Conservation (phyloP, 2,797 vertebrate genomes). For the Centroberyx gerrardi region DNA sequence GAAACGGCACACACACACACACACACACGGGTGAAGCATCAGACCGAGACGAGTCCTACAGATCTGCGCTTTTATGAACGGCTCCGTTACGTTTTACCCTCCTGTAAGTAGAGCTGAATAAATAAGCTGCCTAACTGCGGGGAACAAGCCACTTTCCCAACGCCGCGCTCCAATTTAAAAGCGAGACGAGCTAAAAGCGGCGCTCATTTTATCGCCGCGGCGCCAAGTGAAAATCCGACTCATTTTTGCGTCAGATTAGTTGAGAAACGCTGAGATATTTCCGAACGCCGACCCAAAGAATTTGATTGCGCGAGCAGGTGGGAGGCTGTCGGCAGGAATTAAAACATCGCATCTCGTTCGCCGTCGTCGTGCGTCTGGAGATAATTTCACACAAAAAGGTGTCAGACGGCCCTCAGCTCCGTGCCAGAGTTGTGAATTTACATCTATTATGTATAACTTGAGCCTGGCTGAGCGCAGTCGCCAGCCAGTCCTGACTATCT, state of each 20-base stretch:
- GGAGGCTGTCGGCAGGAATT: constrained; percentile 27
- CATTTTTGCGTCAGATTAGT: constrained; percentile 4
- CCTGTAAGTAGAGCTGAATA: constrained; percentile 13
- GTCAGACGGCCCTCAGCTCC: constrained; percentile 34
- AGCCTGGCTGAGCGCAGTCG: constrained; percentile 43
- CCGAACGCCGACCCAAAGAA: neutral
- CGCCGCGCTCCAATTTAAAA: constrained; percentile 13
- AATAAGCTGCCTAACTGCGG: constrained; percentile 31
- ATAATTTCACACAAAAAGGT: constrained; percentile 47
- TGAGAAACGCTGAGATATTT: neutral
- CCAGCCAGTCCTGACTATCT: constrained; percentile 61
- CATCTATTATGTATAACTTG: constrained; percentile 71
- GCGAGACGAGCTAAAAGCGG: too few relatives aligned
- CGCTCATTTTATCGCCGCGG: neutral
- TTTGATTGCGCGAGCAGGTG: neutral
- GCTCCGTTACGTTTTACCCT: constrained; percentile 1
- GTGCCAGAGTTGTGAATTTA: constrained; percentile 55
- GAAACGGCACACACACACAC: too few relatives aligned
- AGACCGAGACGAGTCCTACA: constrained; percentile 8
- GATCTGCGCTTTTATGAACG: neutral
- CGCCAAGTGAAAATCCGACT: constrained; percentile 12
- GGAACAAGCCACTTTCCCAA: constrained; percentile 16
- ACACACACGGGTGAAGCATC: neutral
- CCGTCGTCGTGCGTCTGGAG: constrained; percentile 8
- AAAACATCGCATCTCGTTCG: constrained; percentile 47